Evolutionary conservation across 64 coral and sea anemone genomes (phyloP), one percentile per base, ranked within the genome.

Genomic region (Porites australiensis): DNA sequence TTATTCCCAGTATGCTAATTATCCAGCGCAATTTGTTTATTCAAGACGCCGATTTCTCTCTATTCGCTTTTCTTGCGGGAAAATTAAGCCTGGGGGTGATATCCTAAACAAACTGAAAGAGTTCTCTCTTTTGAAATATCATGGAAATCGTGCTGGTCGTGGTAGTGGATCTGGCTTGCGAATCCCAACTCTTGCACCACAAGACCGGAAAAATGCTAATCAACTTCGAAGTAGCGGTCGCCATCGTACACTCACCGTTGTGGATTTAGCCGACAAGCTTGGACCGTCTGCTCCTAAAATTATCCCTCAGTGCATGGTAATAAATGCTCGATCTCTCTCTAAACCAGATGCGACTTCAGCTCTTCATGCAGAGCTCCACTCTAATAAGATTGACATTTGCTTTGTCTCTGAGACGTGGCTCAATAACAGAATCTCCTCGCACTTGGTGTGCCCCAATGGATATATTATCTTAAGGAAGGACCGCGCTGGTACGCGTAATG

Each of bases 261-360:
- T 70, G 4, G 4, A 70, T 70, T 70, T 70, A 6, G 67, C 67
- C 67, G 67, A 70, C 67, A 83, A 83, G 62, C 81, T 58, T 83
- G 85, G 85, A 44, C 85, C 85, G 49, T 51, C 85, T 74, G 45
- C 66, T 74, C 64, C 65, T 45, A 88, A 74, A 88, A 66, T 66
- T 50, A 67, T 88, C 66, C 67, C 85, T 69, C 72, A 86, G 57
- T 86, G 82, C 57, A 22, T 86, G 57, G 57, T 86, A 72, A 50
- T 86, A 64, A 86, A 86, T 64, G 82, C 82, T 68, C 55, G 82
- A 86, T 86, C 82, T 55, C 82, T 86, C 15, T 52, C 82, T 68
- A 86, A 86, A 68, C 82, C 82, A 5, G 82, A 86, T 68, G 82
- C 82, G 23, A 3, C 58, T 55, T 86, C 63, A 74, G 57, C 57